Percentiles rank a stretch among this genome's conserved stretches.
These are phyloP conservation scores for Clarias batrachus DNA, from an alignment of 2,113 vertebrate genomes.

Conservation along the genomic window DNA sequence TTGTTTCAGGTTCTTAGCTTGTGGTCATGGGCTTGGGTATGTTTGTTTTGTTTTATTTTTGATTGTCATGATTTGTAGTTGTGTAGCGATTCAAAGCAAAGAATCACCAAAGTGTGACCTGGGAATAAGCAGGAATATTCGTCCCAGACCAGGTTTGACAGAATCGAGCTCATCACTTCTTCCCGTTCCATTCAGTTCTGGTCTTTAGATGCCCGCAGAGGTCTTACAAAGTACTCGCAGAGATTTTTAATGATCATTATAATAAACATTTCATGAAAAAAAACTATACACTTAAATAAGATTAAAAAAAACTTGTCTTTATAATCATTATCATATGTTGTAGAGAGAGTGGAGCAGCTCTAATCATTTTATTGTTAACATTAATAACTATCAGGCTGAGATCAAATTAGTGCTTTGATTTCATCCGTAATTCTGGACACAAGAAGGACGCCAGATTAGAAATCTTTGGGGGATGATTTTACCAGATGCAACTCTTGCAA, in stretches of 20 bases:
- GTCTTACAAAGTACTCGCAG: no score
- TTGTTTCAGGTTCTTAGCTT: no score
- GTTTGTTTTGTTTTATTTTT: no score
- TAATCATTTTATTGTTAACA: no score
- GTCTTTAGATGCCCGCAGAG: not conserved
- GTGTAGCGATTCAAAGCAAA: no score
- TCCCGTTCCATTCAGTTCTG: slow-evolving; percentile 7
- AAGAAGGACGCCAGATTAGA: not conserved
- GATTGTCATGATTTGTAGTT: no score
- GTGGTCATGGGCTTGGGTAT: no score
- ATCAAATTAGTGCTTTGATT: not conserved
- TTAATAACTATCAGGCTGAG: not conserved
- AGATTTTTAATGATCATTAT: not conserved
- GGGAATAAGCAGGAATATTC: not conserved
- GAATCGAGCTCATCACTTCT: slow-evolving; percentile 28
- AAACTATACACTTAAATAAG: not conserved
- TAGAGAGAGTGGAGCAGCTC: no score
- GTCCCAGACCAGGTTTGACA: slow-evolving; percentile 28
- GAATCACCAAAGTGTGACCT: no score
- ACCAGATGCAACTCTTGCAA: not conserved
- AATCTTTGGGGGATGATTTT: no score
- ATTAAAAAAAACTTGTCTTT: not conserved
- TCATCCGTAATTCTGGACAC: not conserved
- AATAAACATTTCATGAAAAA: not conserved
- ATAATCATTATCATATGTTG: not conserved